Base-by-base conservation (phyloP, 2,888 invertebrate genomes). In the Caenorhabditis panamensis region DNA sequence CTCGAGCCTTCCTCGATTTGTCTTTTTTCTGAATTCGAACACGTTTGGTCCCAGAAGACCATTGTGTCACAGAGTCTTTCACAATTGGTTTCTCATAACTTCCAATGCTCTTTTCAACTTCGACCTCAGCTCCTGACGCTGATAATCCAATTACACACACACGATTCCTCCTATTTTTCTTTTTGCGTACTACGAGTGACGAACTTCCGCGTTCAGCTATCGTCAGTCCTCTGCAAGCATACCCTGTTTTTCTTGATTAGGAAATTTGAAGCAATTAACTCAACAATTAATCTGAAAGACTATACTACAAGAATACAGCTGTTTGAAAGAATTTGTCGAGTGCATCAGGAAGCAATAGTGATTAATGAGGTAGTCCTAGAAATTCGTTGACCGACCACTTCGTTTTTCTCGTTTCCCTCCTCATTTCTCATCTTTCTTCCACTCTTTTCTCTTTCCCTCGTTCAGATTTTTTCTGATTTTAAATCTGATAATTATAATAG, bases 41-140 rank as follows among this genome's bases (percentile, higher is more conserved):
- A 73, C 66, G 59, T 73, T 53, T 64, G 66, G 73, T 73, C 73
- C 73, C 73, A 64, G 49, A 41, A 73, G 73, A 59, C 73, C 64
- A 64, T 47, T 56, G 59, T 73, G 73, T 73, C 73, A 66, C 73
- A 73, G 66, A 59, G 56, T 59, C 56, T 51, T 47, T 73, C 66
- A 66, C 73, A 73, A 73, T 73, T 73, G 64, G 58, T 73, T 73
- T 73, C 66, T 73, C 73, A 73, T 73, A 73, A 73, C 73, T 51
- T 36, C 28, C 44, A n/a, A 49, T 49, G 31, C 41, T 49, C 53
- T 53, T n/a, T 22, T 16, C 6, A 13, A 26, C 31, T 47, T 31
- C 16, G n/a, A n/a, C 20, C 59, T 37, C 44, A 44, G 9, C 53
- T 31, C 53, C 22, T 41, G 54, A 58, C 44, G 36, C 37, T 64